Conservation (phyloP, 1,140 invertebrate genomes). For the Ditylenchus dipsaci region DNA sequence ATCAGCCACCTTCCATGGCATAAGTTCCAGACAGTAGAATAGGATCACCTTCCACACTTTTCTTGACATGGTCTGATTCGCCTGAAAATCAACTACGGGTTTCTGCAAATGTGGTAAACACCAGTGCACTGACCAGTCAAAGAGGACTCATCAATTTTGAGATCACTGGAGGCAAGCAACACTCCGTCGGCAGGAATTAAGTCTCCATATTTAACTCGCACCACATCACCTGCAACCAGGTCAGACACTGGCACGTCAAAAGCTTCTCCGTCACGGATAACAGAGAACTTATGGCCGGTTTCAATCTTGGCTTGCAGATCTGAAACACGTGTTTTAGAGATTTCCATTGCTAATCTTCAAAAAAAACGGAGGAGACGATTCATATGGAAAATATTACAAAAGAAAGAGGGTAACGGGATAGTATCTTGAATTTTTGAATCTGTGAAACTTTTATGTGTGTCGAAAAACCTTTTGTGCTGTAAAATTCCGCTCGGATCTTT, state of each 20-base stretch:
- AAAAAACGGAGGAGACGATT: too few species aligned
- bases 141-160: slow-evolving; percentile 59
- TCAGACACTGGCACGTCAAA: slow-evolving; percentile 86
- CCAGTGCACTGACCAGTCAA: slow-evolving; percentile 34
- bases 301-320: slow-evolving; percentile 89
- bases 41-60: slow-evolving; percentile 52
- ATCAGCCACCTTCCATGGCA: slow-evolving; percentile 51
- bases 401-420: too few species aligned
- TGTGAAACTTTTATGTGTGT: too few species aligned
- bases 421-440: too few species aligned
- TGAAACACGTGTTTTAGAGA: too few species aligned
- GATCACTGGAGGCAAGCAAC: slow-evolving; percentile 57
- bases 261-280: slow-evolving; percentile 80
- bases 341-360: too few species aligned
- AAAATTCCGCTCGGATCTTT: too few species aligned
- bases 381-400: too few species aligned
- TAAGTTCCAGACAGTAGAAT: slow-evolving; percentile 58
- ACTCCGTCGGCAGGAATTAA: slow-evolving; percentile 56
- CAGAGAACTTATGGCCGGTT: slow-evolving; percentile 95
- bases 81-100: slow-evolving; percentile 16
- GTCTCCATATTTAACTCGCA: slow-evolving; percentile 68
- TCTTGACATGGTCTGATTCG: slow-evolving; percentile 57
- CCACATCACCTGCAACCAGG: slow-evolving; percentile 96
- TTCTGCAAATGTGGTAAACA: too few species aligned
- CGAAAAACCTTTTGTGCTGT: too few species aligned